Conservation (phyloP, 2,113 vertebrate species). For the Circaetus cinerascens region DNA sequence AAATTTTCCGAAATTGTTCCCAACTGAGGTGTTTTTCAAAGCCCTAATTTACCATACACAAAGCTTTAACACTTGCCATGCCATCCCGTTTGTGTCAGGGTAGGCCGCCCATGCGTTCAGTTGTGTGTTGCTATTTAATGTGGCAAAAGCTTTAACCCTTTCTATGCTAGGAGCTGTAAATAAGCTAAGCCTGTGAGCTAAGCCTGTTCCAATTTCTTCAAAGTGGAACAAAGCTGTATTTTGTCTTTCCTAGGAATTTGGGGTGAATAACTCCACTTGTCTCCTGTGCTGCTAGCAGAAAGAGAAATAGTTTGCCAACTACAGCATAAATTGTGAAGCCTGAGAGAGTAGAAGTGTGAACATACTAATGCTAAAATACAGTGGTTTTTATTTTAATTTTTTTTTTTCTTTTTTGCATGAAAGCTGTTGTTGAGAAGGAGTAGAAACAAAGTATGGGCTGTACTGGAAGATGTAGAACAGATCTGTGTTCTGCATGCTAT, state of each 20-base stretch:
- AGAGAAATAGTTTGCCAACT: not conserved
- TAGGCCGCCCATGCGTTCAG: not conserved
- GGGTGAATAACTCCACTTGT: not conserved
- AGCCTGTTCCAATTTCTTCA: not conserved
- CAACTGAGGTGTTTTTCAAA: constrained; percentile 37
- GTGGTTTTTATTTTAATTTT: not conserved
- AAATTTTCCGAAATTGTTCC: constrained; percentile 40
- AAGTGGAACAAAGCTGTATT: not conserved
- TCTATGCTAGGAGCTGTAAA: not conserved
- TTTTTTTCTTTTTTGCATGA: not conserved
- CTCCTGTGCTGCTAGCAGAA: not conserved
- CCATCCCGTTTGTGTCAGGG: not conserved
- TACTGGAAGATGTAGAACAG: constrained; percentile 38
- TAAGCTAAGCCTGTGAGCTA: not conserved
- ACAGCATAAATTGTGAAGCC: not conserved
- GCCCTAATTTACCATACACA: not conserved
- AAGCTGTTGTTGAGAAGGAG: constrained; percentile 28
- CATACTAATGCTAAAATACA: not conserved
- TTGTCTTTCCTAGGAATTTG: not conserved
- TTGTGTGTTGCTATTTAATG: not conserved
- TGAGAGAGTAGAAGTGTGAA: not conserved
- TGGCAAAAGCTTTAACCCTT: not conserved
- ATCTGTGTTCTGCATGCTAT: not conserved
- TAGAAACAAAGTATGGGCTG: not conserved
- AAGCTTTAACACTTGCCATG: constrained; percentile 5